Conservation (phyloP, 2,113 vertebrate species). For the Hippoglossus stenolepis region DNA sequence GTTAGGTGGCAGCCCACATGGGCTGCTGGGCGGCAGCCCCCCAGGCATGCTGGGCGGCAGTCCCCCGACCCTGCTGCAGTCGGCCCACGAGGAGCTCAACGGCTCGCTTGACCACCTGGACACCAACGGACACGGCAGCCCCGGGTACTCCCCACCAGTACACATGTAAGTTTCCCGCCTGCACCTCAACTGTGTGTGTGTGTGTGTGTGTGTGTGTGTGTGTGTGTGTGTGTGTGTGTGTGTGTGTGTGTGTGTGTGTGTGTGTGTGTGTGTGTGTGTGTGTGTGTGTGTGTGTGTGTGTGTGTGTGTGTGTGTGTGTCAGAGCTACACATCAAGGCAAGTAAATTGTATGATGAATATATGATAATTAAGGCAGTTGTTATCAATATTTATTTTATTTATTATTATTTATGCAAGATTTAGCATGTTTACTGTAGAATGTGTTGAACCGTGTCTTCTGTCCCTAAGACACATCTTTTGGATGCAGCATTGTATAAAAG, state of each 20-base stretch:
- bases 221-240: background rate
- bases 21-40: slow-evolving; percentile 92
- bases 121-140: slow-evolving; percentile 97
- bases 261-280: background rate
- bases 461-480: too few relatives aligned
- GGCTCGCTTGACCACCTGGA: slow-evolving; percentile 96
- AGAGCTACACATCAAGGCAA: background rate
- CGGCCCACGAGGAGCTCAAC: slow-evolving; percentile 94
- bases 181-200: background rate
- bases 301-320: too few relatives aligned
- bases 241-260: background rate
- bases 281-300: too few relatives aligned
- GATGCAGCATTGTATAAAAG: too few relatives aligned
- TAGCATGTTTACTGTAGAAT: too few relatives aligned
- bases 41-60: slow-evolving; percentile 91
- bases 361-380: background rate
- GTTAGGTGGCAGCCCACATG: slow-evolving; percentile 90
- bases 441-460: too few relatives aligned
- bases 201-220: background rate
- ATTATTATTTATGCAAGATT: background rate
- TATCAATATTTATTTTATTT: background rate
- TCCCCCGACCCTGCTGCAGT: slow-evolving; percentile 92
- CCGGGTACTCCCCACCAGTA: slow-evolving; percentile 94
- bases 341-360: background rate
- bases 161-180: slow-evolving; percentile 90